These are phyloP conservation scores for Eulemur albifrons DNA, from an alignment of 2,797 vertebrate species.

Conservation along the genomic window DNA sequence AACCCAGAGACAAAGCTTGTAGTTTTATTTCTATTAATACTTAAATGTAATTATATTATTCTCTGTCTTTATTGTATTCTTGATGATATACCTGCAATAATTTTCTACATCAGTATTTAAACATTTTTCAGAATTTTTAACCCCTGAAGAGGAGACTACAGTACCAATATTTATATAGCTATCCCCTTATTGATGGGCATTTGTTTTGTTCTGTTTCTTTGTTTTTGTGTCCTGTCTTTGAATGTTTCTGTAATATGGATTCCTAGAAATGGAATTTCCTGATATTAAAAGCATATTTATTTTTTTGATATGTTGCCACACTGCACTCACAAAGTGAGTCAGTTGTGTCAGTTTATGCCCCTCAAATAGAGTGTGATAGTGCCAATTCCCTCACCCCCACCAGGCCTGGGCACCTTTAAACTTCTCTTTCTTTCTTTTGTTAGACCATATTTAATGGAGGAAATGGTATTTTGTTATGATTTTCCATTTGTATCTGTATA, in stretches of 20 bases:
- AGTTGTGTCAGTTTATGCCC: background rate
- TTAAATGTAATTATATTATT: background rate
- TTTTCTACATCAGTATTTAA: background rate
- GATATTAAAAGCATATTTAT: background rate
- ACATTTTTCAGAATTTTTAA: background rate
- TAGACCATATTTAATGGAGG: background rate
- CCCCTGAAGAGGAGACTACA: background rate
- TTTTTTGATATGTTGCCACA: background rate
- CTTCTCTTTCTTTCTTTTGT: background rate
- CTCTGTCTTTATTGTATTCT: background rate
- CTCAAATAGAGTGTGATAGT: background rate
- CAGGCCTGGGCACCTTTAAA: background rate
- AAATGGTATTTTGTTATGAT: background rate
- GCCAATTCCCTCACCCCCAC: background rate
- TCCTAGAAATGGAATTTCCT: background rate
- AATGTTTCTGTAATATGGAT: background rate
- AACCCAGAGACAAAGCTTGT: background rate
- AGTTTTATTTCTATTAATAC: background rate
- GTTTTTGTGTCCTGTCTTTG: background rate
- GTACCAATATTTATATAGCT: background rate
- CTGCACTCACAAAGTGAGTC: background rate
- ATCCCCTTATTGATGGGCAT: background rate
- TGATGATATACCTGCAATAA: background rate
- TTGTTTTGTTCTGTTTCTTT: background rate
- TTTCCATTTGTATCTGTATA: background rate